Evolutionary conservation across 2,888 invertebrate species (phyloP), one percentile per base, ranked within the genome.

Genomic region (Parasteatoda lunata): DNA sequence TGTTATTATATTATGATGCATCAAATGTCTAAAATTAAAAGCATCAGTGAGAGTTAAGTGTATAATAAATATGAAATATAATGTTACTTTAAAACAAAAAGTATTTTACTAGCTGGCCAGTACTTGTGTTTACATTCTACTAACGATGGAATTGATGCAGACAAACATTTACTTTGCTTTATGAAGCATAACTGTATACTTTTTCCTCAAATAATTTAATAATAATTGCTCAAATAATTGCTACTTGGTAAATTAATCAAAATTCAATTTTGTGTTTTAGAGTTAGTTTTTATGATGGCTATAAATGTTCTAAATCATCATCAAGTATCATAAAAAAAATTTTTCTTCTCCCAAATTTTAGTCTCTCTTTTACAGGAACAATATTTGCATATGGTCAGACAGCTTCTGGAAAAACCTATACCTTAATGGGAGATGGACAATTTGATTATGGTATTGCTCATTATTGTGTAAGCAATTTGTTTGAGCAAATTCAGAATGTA

Each of bases 321-420:
- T n/a, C 66, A 13, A n/a, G 7, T 4, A 15, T 0, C 9, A 45
- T 68, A 5, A 15, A 68, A 68, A 30, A 30, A 30, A 30, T 30
- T 30, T 30, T 30, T 30, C 30, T 30, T 30, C 30, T 30, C 30
- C 30, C 30, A 2, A 30, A 48, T 48, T 0, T 48, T 49, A 48
- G 5, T 49, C 11, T 83, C 86, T 81, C 84, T 72, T 77, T 89
- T 89, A n/a, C 88, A 92, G 97, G 96, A 2, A 97, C 97, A 0
- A 95, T 97, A 89, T 96, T 97, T 92, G 97, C 97, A 0, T 97
- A 97, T 91, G 97, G 97, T 7, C 97, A 97, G 92, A 97, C 97
- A 5, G 96, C 96, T 0, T 97, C 97, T 0, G 97, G 93, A 0
- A 97, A 97, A 92, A 97, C 97, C 0, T 95, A 95, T 90, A 96